Percentiles rank a stretch among this genome's conserved stretches.
phyloP scores from a whole-genome alignment of 2,797 vertebrate species.

The Lates japonicus region DNA sequence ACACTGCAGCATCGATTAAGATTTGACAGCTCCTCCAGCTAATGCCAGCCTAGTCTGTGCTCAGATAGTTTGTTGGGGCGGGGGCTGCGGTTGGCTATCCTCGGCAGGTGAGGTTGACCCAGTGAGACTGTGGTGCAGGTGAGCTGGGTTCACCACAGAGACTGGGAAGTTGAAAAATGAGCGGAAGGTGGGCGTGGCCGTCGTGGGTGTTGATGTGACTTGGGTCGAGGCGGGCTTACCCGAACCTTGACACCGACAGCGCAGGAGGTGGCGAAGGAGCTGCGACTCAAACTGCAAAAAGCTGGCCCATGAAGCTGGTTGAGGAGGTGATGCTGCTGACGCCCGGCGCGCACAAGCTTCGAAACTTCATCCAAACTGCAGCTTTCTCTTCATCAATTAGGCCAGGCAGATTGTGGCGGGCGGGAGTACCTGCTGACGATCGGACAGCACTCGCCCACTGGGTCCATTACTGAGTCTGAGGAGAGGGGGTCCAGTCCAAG shows the following conservation, averaged over 20 bases:
- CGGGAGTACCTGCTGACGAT: slow-evolving; percentile 89
- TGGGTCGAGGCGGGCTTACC: slow-evolving; percentile 83
- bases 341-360: slow-evolving; percentile 88
- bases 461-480: slow-evolving; percentile 86
- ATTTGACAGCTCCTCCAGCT: slow-evolving; percentile 49
- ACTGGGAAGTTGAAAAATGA: slow-evolving; percentile 90
- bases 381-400: slow-evolving; percentile 90
- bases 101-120: slow-evolving; percentile 89
- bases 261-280: slow-evolving; percentile 88
- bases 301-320: slow-evolving; percentile 91
- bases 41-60: slow-evolving; percentile 53
- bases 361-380: slow-evolving; percentile 89
- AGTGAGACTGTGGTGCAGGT: slow-evolving; percentile 87
- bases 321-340: slow-evolving; percentile 90
- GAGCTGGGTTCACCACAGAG: slow-evolving; percentile 84
- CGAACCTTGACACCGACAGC: slow-evolving; percentile 83
- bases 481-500: slow-evolving; percentile 29
- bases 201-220: slow-evolving; percentile 74
- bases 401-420: slow-evolving; percentile 90
- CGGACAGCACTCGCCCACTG: slow-evolving; percentile 87
- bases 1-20: slow-evolving; percentile 33
- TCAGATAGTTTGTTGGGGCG: slow-evolving; percentile 24
- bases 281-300: slow-evolving; percentile 90
- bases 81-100: slow-evolving; percentile 18
- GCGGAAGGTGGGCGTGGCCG: slow-evolving; percentile 82